Base-by-base conservation (phyloP, 2,113 vertebrate genomes). In the Onychostruthus taczanowskii region DNA sequence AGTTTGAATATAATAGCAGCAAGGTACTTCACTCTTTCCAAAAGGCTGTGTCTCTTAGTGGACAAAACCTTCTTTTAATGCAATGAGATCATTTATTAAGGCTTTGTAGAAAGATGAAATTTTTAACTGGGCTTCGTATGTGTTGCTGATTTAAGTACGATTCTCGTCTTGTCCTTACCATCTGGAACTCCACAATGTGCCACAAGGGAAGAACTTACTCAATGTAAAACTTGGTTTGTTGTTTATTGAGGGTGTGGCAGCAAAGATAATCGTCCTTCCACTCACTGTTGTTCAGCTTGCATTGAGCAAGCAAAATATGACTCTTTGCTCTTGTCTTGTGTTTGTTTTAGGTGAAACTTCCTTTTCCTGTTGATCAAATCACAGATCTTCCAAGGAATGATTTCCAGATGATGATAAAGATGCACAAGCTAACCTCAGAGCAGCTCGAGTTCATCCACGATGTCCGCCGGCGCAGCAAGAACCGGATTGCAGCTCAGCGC, bases 321-420 rank as follows among this genome's bases (percentile, higher is more conserved):
- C 84, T 80, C 89, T 76, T 23, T 78, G 44, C 33, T 95, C 69
- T 94, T 87, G 84, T 95, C 68, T 93, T 76, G 4, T 84, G 16
- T 94, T 95, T 88, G 61, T 96, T 97, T 58, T 97, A 99, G 99
- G 99, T 99, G 96, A 99, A 99, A 97, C 99, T 99, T 97, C 99
- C 99, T 92, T 99, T 99, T 97, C 99, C 99, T 81, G 98, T 99
- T 69, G 99, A 99, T 99, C 99, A 99, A 98, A 99, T 99, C 98
- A 99, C 99, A 95, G 99, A 99, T 98, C 99, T 99, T 98, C 99
- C 99, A 98, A 98, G 99, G 97, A 99, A 99, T 55, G 99, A 99
- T 97, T 99, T 99, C 98, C 99, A 99, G 98, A 99, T 99, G 99
- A 99, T 99, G 99, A 99, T 99, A 95, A 99, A 99, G 98, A 99